Base-by-base conservation (phyloP, 2,888 invertebrate species). In the Trichogramma evanescens region DNA sequence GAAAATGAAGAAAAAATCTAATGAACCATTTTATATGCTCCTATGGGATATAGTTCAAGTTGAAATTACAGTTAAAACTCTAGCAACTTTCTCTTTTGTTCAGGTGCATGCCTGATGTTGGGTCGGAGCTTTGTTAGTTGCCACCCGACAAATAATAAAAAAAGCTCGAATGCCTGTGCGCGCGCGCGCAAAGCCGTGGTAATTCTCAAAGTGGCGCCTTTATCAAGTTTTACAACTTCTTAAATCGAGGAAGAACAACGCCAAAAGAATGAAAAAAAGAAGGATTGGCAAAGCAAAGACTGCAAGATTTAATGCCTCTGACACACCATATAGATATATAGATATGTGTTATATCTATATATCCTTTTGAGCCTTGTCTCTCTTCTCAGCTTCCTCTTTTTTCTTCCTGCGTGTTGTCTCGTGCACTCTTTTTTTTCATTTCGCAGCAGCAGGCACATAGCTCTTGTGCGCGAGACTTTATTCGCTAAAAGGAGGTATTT, bases 171-270 rank as follows among this genome's bases (percentile, higher is more conserved):
- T 9, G 40, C 43, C 53, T n/a, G 53, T 51, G 46, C 56, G 54
- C 26, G 26, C 13, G 13, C 50, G 45, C 9, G 53, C 26, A n/a
- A 50, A 43, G 56, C 56, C 49, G 48, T 56, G 49, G 44, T 56
- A 44, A 26, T 50, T 56, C 63, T 61, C 59, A 60, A 58, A 38
- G 56, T 55, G 65, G 58, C 65, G 63, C 68, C 66, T 67, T 66
- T 68, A 69, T 71, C 69, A 66, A 69, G 69, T 71, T 72, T 72
- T 72, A 71, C 74, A 72, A 72, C 68, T 73, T 72, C 66, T 69
- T 68, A 70, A 73, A 72, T 71, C 69, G 69, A 67, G 66, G 66
- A 56, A 62, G 26, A 26, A 26, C 26, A 26, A 26, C 26, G 66
- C 67, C 66, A 66, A 68, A 69, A 67, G 64, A 58, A 68, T 67